Conservation (phyloP, 2,113 vertebrate species). For the Caranx ignobilis region DNA sequence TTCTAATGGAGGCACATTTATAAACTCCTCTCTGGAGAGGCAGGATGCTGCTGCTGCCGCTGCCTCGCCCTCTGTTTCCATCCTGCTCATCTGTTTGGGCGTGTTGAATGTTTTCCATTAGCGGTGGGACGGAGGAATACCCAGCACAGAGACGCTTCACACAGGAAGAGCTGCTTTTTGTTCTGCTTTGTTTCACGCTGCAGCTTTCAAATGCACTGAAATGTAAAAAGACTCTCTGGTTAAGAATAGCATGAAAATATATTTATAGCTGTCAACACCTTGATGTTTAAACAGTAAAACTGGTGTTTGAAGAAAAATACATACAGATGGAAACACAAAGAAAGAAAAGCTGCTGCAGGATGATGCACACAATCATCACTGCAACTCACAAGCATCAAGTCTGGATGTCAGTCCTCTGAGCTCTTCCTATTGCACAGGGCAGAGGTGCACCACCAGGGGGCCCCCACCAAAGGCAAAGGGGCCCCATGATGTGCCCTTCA, state of each 20-base stretch:
- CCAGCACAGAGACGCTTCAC: background rate
- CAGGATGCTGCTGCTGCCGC: constrained; percentile 48
- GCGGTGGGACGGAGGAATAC: constrained; percentile 3
- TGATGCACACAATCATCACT: background rate
- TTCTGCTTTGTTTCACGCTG: background rate
- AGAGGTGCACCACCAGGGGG: no score
- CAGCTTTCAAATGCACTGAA: background rate
- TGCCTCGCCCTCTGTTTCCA: constrained; percentile 44
- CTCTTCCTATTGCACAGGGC: no score
- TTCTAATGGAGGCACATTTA: constrained; percentile 54
- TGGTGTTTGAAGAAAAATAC: background rate
- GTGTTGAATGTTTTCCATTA: constrained; percentile 46
- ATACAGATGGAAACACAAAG: background rate
- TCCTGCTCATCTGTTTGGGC: constrained; percentile 44
- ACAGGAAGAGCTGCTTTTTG: constrained; percentile 25
- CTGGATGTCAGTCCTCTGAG: no score
- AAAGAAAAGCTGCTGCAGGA: background rate
- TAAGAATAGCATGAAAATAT: background rate
- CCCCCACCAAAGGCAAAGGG: no score
- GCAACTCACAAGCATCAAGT: no score
- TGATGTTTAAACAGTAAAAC: background rate
- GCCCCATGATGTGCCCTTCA: no score
- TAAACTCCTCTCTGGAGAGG: constrained; percentile 34
- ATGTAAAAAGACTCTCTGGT: no score
- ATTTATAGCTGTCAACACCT: background rate